A percentile compares a stretch with the other conserved stretches of the same genome.
Evolutionary conservation across 2,888 invertebrate genomes (phyloP).

Genomic region (Pinctada fucata): DNA sequence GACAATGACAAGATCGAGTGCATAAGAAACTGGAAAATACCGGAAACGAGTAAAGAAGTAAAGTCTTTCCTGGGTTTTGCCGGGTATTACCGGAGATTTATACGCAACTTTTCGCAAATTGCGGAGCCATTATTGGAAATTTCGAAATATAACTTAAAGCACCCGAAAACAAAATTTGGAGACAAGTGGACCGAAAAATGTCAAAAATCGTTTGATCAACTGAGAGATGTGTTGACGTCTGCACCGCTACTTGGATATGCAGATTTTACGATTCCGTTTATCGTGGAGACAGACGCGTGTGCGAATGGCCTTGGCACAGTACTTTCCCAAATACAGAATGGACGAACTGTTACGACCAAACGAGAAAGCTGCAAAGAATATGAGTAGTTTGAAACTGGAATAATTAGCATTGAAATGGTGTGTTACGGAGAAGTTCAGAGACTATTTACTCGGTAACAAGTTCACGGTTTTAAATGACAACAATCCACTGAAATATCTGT

Average conservation of each 20-base stretch:
- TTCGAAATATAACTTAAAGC: conserved; percentile 9
- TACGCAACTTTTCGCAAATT: conserved; percentile 17
- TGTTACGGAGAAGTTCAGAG: conserved; percentile 34
- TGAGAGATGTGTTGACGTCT: neutral
- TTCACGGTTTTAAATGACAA: conserved; percentile 32
- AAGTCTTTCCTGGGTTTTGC: conserved; percentile 28
- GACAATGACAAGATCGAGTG: conserved; percentile 26
- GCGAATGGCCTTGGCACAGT: conserved; percentile 21
- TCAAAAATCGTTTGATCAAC: conserved; percentile 13
- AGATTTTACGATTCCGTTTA: conserved; percentile 23
- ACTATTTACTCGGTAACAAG: conserved; percentile 20
- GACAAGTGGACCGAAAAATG: conserved; percentile 18
- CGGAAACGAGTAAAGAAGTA: conserved; percentile 17
- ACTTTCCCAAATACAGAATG: conserved; percentile 15
- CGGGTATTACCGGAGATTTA: conserved; percentile 29
- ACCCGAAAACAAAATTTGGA: conserved; percentile 17
- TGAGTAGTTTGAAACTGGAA: neutral
- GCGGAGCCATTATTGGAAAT: neutral
- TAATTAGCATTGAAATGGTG: conserved; percentile 39
- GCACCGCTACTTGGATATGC: conserved; percentile 25
- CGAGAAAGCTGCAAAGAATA: neutral
- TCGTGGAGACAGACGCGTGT: conserved; percentile 22
- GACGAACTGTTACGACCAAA: conserved; percentile 6
- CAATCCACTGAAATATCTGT: conserved; percentile 16
- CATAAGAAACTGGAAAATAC: conserved; percentile 8